These are phyloP conservation scores for Ivindomyrus marchei DNA, from an alignment of 2,113 vertebrate genomes.

Conservation along the genomic window DNA sequence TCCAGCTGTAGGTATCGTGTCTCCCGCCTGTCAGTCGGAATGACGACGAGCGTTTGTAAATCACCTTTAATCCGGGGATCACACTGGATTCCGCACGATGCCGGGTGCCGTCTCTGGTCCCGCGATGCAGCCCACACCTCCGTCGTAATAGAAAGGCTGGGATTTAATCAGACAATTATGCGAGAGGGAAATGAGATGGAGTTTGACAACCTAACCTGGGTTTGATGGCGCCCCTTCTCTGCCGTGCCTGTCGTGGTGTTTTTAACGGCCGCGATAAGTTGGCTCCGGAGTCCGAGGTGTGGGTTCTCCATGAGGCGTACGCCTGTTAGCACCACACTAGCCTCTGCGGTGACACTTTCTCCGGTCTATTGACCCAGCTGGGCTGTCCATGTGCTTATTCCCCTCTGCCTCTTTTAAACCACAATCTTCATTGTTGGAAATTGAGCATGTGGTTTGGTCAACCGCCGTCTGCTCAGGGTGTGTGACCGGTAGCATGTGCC, in stretches of 20 bases:
- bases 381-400: not conserved
- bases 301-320: not conserved
- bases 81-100: not conserved
- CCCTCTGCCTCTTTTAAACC: not conserved
- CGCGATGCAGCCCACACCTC: not conserved
- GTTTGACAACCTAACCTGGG: not conserved
- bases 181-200: conserved; percentile 10
- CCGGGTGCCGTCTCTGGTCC: not conserved
- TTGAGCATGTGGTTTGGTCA: not conserved
- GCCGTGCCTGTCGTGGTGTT: not conserved
- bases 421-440: not conserved
- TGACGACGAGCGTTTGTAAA: not conserved
- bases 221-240: not conserved
- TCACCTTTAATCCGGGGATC: not conserved
- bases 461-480: not conserved
- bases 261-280: not conserved
- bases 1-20: not conserved
- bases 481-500: not conserved
- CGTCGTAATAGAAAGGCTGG: not conserved
- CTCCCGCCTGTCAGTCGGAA: not conserved
- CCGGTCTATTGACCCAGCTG: not conserved
- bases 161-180: conserved; percentile 21
- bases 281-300: not conserved
- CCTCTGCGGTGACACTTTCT: not conserved
- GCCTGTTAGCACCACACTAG: not conserved